Conservation (phyloP, 1,140 invertebrate species). For the Dreissena polymorpha region DNA sequence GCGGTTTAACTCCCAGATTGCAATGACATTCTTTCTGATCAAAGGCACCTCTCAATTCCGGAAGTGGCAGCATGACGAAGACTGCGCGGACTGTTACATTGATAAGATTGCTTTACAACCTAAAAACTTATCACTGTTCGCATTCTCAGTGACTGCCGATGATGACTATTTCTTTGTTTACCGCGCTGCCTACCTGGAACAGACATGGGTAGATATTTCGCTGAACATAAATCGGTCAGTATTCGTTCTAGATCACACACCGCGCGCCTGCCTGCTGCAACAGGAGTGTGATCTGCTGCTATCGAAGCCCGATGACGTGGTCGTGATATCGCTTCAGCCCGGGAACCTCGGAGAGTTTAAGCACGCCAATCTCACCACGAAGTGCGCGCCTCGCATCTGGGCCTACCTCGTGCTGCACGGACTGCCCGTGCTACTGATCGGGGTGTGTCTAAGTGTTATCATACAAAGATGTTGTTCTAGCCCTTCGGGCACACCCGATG, state of each 20-base stretch:
- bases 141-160: neutral
- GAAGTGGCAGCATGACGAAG: constrained; percentile 18
- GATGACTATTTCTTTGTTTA: constrained; percentile 47
- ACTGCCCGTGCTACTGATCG: constrained; percentile 11
- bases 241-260: constrained; percentile 7
- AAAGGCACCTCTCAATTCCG: constrained; percentile 15
- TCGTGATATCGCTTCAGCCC: constrained; percentile 18
- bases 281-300: constrained; percentile 24
- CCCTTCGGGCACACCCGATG: neutral
- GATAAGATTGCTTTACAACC: neutral
- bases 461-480: constrained; percentile 15
- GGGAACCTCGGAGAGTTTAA: constrained; percentile 26
- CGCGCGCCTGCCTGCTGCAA: constrained; percentile 4
- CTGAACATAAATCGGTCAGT: constrained; percentile 1
- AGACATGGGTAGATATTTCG: constrained; percentile 20
- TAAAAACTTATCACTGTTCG: neutral
- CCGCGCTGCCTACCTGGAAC: neutral
- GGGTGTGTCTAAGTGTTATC: constrained; percentile 15
- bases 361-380: constrained; percentile 8
- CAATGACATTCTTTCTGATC: constrained; percentile 19
- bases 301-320: neutral
- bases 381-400: constrained; percentile 37
- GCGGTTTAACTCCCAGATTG: neutral
- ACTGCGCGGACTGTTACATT: constrained; percentile 39
- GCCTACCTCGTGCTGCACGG: constrained; percentile 35